These are phyloP conservation scores for Cylloceria caligata DNA, from an alignment of 2,888 invertebrate genomes.

Conservation along the genomic window DNA sequence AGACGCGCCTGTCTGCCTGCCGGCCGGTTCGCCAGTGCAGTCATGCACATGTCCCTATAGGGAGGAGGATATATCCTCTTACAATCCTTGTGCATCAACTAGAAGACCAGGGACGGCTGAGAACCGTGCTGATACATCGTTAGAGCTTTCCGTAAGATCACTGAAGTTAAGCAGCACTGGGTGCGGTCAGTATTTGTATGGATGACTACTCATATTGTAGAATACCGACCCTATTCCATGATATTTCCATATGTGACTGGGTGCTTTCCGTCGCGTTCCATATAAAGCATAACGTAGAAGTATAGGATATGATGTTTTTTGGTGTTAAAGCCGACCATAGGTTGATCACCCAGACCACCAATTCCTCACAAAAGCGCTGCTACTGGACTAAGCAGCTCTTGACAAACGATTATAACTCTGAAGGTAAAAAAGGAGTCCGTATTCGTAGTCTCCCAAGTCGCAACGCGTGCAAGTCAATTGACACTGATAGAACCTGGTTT, in stretches of 20 bases:
- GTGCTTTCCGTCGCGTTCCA: background rate
- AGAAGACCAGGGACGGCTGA: background rate
- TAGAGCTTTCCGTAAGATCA: background rate
- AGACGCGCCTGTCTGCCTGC: slow-evolving; percentile 57
- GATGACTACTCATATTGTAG: slow-evolving; percentile 1
- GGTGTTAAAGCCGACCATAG: background rate
- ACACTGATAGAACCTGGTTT: background rate
- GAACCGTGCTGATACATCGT: slow-evolving; percentile 4
- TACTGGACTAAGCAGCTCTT: background rate
- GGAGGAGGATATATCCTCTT: too few species aligned
- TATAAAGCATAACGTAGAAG: background rate
- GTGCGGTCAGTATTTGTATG: background rate
- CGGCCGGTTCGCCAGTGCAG: slow-evolving; percentile 60
- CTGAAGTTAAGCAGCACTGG: slow-evolving; percentile 12
- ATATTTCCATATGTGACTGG: background rate
- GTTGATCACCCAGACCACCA: background rate
- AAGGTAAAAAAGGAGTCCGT: background rate
- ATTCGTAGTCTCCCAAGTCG: background rate
- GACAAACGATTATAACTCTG: background rate
- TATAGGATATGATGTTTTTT: background rate
- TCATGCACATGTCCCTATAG: slow-evolving; percentile 49
- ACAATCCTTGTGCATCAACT: slow-evolving; percentile 25
- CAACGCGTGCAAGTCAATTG: background rate
- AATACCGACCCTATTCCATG: background rate
- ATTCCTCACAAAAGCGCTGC: background rate